Conservation (phyloP, 2,113 vertebrate species). For the Scomber scombrus region DNA sequence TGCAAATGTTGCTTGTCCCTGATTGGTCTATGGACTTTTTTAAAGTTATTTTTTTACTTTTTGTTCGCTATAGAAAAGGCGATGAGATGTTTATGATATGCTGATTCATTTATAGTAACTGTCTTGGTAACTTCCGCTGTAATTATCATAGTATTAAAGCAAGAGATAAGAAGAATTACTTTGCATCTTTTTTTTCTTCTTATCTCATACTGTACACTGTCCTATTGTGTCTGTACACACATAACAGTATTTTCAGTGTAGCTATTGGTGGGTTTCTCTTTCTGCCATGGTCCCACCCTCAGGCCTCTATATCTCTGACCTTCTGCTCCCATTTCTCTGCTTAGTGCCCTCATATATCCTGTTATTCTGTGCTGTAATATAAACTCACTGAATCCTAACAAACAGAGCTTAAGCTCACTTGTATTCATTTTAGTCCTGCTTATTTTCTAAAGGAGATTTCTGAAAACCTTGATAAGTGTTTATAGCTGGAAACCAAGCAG, state of each 20-base stretch:
- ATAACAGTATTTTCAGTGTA: not conserved
- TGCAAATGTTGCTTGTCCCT: conserved; percentile 23
- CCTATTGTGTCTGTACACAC: not conserved
- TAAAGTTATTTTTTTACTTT: not conserved
- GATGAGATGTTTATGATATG: conserved; percentile 11
- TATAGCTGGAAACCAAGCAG: too few relatives aligned
- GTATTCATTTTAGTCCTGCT: not conserved
- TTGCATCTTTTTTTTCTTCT: not conserved
- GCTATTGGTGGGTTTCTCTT: not conserved
- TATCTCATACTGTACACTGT: not conserved
- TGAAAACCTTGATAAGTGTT: too few relatives aligned
- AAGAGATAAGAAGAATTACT: conserved; percentile 2
- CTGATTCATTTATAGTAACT: conserved; percentile 28
- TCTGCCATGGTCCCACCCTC: not conserved
- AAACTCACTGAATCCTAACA: not conserved
- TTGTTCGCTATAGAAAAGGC: conserved; percentile 8
- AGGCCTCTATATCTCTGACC: conserved; percentile 28
- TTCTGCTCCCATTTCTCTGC: not conserved
- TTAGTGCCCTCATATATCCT: not conserved
- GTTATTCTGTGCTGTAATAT: not conserved
- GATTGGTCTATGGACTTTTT: not conserved
- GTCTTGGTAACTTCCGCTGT: conserved; percentile 4
- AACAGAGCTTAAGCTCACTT: not conserved
- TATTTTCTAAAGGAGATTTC: not conserved
- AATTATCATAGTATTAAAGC: conserved; percentile 58